These are phyloP conservation scores for Rutilus rutilus DNA, from an alignment of 2,113 vertebrate species.

Conservation along the genomic window DNA sequence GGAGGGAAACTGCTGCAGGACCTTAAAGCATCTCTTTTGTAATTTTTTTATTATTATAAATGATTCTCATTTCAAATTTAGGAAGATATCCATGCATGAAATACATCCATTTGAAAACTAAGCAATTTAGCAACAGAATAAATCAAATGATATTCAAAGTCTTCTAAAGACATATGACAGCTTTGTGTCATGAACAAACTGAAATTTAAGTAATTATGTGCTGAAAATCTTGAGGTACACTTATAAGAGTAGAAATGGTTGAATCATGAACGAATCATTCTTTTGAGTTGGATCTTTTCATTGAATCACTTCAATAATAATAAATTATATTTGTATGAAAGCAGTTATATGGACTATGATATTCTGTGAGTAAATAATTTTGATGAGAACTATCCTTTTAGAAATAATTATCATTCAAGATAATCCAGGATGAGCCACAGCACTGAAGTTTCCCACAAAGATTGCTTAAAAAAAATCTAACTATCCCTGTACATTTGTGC, in stretches of 20 bases:
- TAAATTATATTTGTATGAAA: not conserved
- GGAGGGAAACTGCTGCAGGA: not conserved
- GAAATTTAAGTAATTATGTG: not conserved
- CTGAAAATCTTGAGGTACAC: not conserved
- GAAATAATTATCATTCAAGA: slow-evolving; percentile 7
- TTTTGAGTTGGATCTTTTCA: not conserved
- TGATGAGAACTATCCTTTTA: not conserved
- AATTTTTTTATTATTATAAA: not conserved
- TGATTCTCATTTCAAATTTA: not conserved
- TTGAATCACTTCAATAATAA: not conserved
- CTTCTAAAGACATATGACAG: not conserved
- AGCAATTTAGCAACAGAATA: not conserved
- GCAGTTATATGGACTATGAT: not conserved
- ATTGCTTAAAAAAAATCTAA: not conserved
- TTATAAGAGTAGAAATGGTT: not conserved
- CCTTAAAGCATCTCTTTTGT: not conserved
- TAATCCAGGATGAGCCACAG: slow-evolving; percentile 7
- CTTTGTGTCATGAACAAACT: not conserved
- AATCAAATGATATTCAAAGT: not conserved
- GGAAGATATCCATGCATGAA: not conserved
- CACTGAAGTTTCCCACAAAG: not conserved
- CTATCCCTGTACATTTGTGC: not conserved
- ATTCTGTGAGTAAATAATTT: not conserved
- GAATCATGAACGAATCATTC: not conserved
- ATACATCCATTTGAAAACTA: not conserved